Conservation (phyloP, 37 sponge, comb jelly and placozoan species). For the Aphrocallistes beatrix region DNA sequence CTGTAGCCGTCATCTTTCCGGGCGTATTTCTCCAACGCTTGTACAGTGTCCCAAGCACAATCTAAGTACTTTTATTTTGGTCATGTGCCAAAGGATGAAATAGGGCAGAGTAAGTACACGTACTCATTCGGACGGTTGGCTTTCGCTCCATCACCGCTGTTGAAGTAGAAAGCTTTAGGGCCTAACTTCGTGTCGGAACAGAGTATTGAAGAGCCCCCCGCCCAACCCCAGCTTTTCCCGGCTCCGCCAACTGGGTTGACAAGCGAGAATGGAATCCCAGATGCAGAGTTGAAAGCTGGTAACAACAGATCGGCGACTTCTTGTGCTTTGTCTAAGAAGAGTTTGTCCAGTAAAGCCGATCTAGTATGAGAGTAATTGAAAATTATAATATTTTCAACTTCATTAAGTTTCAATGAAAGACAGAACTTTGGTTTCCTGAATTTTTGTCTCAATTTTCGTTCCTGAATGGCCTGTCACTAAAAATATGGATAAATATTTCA, state of each 20-base stretch:
- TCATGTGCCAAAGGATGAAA: constrained; percentile 74
- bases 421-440: too few relatives aligned
- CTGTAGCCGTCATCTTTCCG: constrained; percentile 41
- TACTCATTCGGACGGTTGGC: constrained; percentile 38
- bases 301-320: constrained; percentile 54
- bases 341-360: too few relatives aligned
- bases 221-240: constrained; percentile 73
- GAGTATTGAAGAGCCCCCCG: constrained; percentile 67
- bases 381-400: too few relatives aligned
- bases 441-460: too few relatives aligned
- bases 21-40: constrained; percentile 65
- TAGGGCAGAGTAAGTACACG: constrained; percentile 74
- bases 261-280: constrained; percentile 62
- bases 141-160: background rate
- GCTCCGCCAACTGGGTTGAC: constrained; percentile 45
- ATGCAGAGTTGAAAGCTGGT: constrained; percentile 77
- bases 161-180: constrained; percentile 64
- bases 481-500: too few relatives aligned
- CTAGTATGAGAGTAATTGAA: too few relatives aligned
- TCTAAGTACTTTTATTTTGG: constrained; percentile 70
- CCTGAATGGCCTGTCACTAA: too few relatives aligned
- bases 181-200: constrained; percentile 69
- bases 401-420: too few relatives aligned
- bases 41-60: constrained; percentile 78
- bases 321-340: constrained; percentile 63